Evolutionary conservation across 2,797 vertebrate genomes (phyloP).

Genomic region (Ispidina lecontei): DNA sequence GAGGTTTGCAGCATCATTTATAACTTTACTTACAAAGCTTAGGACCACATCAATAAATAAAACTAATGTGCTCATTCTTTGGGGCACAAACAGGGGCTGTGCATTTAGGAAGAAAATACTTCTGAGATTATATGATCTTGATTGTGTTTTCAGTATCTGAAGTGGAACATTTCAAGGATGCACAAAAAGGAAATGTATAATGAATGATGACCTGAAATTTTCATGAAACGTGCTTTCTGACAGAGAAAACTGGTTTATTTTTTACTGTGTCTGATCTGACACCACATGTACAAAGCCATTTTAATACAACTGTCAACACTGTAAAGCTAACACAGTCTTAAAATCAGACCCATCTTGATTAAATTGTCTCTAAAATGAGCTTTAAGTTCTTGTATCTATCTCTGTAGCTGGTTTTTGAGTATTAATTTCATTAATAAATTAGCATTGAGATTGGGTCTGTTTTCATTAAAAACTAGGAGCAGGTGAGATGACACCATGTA

Average conservation of each 20-base stretch:
- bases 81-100: not conserved
- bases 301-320: not conserved
- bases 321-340: not conserved
- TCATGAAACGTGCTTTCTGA: slow-evolving; percentile 33
- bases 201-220: slow-evolving; percentile 32
- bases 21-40: not conserved
- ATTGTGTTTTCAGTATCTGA: slow-evolving; percentile 13
- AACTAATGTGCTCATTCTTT: not conserved
- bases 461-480: slow-evolving; percentile 29
- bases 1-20: not conserved
- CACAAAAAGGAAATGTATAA: slow-evolving; percentile 36
- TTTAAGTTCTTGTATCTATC: slow-evolving; percentile 10
- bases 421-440: slow-evolving; percentile 24
- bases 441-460: not conserved
- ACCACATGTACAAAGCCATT: not conserved
- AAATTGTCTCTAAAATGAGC: not conserved
- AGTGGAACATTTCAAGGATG: not conserved
- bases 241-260: slow-evolving; percentile 7
- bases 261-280: not conserved
- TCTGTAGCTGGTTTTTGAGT: not conserved
- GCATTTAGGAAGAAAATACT: not conserved
- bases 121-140: not conserved
- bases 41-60: not conserved
- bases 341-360: not conserved
- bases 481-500: not conserved